phyloP scores from a whole-genome alignment of 2,888 invertebrate species.

The Ormyrus nitidulus region DNA sequence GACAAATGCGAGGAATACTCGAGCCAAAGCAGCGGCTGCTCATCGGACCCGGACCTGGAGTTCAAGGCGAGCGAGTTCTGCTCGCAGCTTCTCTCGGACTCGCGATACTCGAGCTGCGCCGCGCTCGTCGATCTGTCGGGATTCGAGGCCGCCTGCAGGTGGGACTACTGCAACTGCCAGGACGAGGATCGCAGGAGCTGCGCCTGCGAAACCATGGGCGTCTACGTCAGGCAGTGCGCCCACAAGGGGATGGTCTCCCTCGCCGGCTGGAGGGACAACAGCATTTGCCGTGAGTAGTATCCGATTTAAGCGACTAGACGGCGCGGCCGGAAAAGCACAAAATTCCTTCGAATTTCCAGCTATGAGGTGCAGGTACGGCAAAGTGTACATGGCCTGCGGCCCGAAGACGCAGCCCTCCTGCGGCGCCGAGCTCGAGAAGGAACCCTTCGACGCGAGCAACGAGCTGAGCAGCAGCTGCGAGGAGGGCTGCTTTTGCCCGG shows the following conservation, averaged over 20 bases:
- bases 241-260: conserved; percentile 79
- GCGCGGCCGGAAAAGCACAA: not conserved
- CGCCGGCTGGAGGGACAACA: conserved; percentile 86
- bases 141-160: conserved; percentile 84
- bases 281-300: conserved; percentile 85
- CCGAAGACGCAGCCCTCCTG: conserved; percentile 84
- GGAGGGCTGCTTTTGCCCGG: conserved; percentile 93
- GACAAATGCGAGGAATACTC: conserved; percentile 79
- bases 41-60: conserved; percentile 67
- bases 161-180: conserved; percentile 87
- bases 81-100: conserved; percentile 79
- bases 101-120: conserved; percentile 82
- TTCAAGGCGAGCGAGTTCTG: conserved; percentile 80
- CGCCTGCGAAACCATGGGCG: conserved; percentile 85
- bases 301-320: not conserved
- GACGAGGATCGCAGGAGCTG: conserved; percentile 77
- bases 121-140: conserved; percentile 81
- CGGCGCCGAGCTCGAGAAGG: conserved; percentile 75
- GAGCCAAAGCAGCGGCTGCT: conserved; percentile 77
- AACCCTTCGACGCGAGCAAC: not conserved
- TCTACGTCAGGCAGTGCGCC: conserved; percentile 86
- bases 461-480: conserved; percentile 77
- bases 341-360: conserved; percentile 76
- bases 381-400: conserved; percentile 88
- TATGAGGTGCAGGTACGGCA: conserved; percentile 85